phyloP scores from a whole-genome alignment of 1,140 invertebrate species.

The Calephelis virginiensis region DNA sequence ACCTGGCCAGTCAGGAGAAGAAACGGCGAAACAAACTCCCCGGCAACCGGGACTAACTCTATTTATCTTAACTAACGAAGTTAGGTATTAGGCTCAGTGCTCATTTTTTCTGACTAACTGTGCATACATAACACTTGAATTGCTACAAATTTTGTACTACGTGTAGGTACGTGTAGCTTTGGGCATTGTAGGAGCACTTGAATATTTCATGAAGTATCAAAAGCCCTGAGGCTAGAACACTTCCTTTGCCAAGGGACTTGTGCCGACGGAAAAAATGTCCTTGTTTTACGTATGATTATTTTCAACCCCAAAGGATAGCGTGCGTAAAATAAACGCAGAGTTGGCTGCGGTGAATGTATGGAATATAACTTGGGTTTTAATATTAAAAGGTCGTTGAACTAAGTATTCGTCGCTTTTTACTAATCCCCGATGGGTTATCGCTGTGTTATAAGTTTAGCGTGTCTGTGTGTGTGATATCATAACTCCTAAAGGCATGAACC shows the following conservation, averaged over 20 bases:
- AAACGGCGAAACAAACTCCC: no score
- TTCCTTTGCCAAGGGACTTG: conserved; percentile 7
- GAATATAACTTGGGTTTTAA: conserved; percentile 7
- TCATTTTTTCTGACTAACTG: no score
- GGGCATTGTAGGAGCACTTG: background rate
- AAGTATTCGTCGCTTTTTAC: no score
- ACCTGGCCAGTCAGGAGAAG: no score
- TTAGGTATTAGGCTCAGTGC: no score
- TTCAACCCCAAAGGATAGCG: conserved; percentile 14
- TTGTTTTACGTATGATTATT: conserved; percentile 12
- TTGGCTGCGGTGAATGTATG: background rate
- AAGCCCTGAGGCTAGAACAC: conserved; percentile 5
- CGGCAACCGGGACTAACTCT: no score
- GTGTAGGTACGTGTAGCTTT: background rate
- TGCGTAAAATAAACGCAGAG: conserved; percentile 6
- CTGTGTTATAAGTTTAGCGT: no score
- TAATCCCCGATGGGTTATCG: no score
- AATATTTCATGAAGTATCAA: conserved; percentile 15
- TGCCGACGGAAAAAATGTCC: conserved; percentile 8
- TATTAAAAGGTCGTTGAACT: conserved; percentile 9
- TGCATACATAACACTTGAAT: background rate
- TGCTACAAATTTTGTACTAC: background rate
- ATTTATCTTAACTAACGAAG: no score
- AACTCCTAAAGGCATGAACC: no score
- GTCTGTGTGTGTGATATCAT: no score